phyloP scores from a whole-genome alignment of 1,140 invertebrate species.

The Cydia amplana region DNA sequence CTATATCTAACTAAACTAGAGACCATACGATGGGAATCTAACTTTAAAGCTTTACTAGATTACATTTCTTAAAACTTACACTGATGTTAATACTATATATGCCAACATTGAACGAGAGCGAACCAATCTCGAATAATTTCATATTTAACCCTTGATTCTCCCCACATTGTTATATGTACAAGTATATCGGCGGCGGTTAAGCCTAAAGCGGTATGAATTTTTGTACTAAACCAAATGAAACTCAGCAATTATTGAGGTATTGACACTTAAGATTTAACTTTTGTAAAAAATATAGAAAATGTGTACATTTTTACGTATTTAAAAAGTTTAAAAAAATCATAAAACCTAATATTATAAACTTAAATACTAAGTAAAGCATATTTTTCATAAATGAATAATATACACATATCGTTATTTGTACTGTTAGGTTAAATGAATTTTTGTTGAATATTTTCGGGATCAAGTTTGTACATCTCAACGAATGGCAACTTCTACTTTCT shows the following conservation, averaged over 20 bases:
- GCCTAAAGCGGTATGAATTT: slow-evolving; percentile 36
- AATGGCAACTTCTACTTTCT: slow-evolving; percentile 50
- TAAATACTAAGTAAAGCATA: slow-evolving; percentile 75
- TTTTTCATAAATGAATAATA: slow-evolving; percentile 65
- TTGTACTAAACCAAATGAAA: slow-evolving; percentile 55
- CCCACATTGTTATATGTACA: slow-evolving; percentile 3
- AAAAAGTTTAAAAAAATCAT: slow-evolving; percentile 46
- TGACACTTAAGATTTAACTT: slow-evolving; percentile 62
- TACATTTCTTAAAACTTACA: slow-evolving; percentile 16
- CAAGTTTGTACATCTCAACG: slow-evolving; percentile 43
- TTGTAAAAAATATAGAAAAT: slow-evolving; percentile 54
- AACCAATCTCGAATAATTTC: slow-evolving; percentile 22
- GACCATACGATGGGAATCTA: slow-evolving; percentile 31
- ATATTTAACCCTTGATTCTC: slow-evolving; percentile 5
- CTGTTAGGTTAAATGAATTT: slow-evolving; percentile 64
- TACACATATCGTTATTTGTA: slow-evolving; percentile 75
- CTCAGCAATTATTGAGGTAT: slow-evolving; percentile 55
- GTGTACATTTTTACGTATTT: slow-evolving; percentile 49
- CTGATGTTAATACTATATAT: slow-evolving; percentile 30
- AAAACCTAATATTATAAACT: slow-evolving; percentile 54
- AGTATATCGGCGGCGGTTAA: neutral
- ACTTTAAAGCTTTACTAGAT: slow-evolving; percentile 30
- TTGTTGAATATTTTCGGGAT: slow-evolving; percentile 31
- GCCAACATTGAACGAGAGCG: slow-evolving; percentile 7
- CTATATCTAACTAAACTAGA: neutral